phyloP scores from a whole-genome alignment of 1,140 invertebrate species.

The Phortica variegata region DNA sequence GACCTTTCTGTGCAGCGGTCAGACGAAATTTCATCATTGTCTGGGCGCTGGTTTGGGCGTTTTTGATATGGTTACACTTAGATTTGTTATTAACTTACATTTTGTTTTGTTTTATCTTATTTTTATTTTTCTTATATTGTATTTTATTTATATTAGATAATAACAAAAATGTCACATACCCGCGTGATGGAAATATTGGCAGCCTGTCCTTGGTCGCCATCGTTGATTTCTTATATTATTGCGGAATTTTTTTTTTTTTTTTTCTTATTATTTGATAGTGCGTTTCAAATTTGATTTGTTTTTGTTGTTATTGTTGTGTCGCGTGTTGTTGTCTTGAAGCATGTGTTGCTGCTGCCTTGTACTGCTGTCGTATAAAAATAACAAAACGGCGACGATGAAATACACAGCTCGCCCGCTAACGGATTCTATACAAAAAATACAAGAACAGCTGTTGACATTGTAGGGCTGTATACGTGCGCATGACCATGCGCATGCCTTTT shows the following conservation, averaged over 20 bases:
- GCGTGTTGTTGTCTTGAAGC: neutral
- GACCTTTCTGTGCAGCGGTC: conserved; percentile 96
- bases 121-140: neutral
- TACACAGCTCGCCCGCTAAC: no score
- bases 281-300: conserved; percentile 2
- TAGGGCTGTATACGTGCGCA: no score
- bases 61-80: no score
- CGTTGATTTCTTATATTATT: conserved; percentile 57
- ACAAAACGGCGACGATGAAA: conserved; percentile 14
- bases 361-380: conserved; percentile 3
- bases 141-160: no score
- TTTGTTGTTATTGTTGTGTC: neutral
- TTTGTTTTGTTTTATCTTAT: conserved; percentile 5
- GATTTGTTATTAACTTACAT: neutral
- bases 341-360: no score
- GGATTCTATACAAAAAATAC: no score
- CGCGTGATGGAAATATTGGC: conserved; percentile 95
- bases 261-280: conserved; percentile 7
- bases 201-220: conserved; percentile 94
- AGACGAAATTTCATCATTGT: conserved; percentile 85
- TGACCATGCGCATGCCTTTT: no score
- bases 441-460: no score
- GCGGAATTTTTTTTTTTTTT: neutral
- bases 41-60: conserved; percentile 73
- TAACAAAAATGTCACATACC: conserved; percentile 68